Evolutionary conservation across 2,888 invertebrate genomes (phyloP).

Genomic region (Idaea dimidiata): DNA sequence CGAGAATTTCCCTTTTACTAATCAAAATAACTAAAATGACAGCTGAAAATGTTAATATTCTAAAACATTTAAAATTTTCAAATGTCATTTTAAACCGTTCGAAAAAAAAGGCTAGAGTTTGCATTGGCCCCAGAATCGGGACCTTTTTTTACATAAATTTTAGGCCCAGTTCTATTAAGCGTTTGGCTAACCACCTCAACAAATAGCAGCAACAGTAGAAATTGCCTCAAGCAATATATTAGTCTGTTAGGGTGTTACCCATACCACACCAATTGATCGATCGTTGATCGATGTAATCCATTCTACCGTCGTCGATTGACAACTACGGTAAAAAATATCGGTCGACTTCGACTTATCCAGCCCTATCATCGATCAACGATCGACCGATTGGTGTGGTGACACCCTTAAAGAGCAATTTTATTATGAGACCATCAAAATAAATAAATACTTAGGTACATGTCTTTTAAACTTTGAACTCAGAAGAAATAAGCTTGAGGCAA

Average conservation of each 20-base stretch:
- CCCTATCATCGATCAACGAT: too few species aligned
- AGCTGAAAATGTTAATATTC: too few species aligned
- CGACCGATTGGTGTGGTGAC: too few species aligned
- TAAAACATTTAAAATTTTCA: background rate
- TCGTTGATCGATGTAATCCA: too few species aligned
- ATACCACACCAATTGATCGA: too few species aligned
- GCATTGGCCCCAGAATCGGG: background rate
- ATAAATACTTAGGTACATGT: constrained; percentile 11
- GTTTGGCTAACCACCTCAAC: constrained; percentile 11
- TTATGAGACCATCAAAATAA: constrained; percentile 2
- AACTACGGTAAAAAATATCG: too few species aligned
- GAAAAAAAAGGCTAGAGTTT: background rate
- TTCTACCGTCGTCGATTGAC: too few species aligned
- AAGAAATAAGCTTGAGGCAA: constrained; percentile 11
- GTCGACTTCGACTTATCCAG: too few species aligned
- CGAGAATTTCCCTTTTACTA: background rate
- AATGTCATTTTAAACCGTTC: too few species aligned
- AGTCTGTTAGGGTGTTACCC: too few species aligned
- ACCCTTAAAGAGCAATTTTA: background rate
- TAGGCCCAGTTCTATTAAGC: constrained; percentile 16
- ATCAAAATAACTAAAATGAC: too few species aligned
- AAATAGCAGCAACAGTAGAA: constrained; percentile 18
- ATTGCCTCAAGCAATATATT: constrained; percentile 3
- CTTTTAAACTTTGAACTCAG: constrained; percentile 10
- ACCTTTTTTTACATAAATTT: constrained; percentile 3